These are phyloP conservation scores for Brachyistius frenatus DNA, from an alignment of 2,113 vertebrate genomes.

Conservation along the genomic window DNA sequence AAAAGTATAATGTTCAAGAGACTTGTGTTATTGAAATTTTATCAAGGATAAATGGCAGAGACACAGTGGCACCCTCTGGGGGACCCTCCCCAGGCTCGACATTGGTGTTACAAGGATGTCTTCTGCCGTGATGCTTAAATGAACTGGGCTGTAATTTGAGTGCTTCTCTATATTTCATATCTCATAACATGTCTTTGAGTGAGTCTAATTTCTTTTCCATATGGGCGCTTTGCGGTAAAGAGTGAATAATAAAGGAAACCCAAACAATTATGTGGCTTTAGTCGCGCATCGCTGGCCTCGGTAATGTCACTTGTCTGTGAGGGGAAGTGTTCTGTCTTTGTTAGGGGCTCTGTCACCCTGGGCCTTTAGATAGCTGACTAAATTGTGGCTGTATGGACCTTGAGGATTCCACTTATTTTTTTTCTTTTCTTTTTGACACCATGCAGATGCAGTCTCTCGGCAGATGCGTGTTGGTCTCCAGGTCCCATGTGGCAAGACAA, in stretches of 20 bases:
- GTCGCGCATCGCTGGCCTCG: constrained; percentile 53
- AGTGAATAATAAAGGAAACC: constrained; percentile 70
- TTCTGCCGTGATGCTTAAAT: constrained; percentile 59
- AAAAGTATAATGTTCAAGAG: constrained; percentile 60
- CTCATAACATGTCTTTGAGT: constrained; percentile 60
- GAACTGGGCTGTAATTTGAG: constrained; percentile 55
- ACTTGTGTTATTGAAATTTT: constrained; percentile 72
- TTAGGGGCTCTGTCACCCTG: constrained; percentile 65
- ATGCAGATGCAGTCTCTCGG: constrained; percentile 18
- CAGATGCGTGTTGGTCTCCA: constrained; percentile 3
- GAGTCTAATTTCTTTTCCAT: constrained; percentile 67
- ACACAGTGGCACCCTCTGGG: constrained; percentile 49
- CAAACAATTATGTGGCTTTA: constrained; percentile 80
- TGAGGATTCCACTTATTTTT: constrained; percentile 9
- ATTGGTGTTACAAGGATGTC: constrained; percentile 53
- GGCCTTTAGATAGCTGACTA: constrained; percentile 33
- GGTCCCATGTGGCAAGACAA: constrained; percentile 14
- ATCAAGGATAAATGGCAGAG: constrained; percentile 76
- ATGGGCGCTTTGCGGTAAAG: constrained; percentile 53
- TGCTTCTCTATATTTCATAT: constrained; percentile 67
- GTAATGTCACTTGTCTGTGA: constrained; percentile 71
- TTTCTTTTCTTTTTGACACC: constrained; percentile 9
- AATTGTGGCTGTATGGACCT: constrained; percentile 45
- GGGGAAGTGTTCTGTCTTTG: constrained; percentile 72
- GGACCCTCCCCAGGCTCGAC: constrained; percentile 41